Evolutionary conservation across 2,797 vertebrate species (phyloP).

Genomic region (Coregonus ussuriensis): DNA sequence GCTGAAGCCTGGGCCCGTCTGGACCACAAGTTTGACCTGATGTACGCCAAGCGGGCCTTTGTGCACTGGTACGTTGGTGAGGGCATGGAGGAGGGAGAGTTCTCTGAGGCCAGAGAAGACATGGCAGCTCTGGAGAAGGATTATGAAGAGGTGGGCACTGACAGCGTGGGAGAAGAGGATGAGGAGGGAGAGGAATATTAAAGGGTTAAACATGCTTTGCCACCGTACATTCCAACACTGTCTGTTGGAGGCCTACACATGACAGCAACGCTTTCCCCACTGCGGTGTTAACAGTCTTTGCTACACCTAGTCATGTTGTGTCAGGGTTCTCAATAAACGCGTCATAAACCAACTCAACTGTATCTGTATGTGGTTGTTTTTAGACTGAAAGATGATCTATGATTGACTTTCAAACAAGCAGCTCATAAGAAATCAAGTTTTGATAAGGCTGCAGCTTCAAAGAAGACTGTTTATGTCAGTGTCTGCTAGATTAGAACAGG

Average conservation of each 20-base stretch:
- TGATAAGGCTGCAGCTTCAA: no score
- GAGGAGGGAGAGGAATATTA: conserved; percentile 75
- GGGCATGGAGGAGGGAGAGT: conserved; percentile 69
- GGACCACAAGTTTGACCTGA: conserved; percentile 59
- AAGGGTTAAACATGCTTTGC: conserved; percentile 9
- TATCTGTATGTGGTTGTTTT: no score
- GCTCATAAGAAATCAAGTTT: no score
- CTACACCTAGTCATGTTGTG: conserved; percentile 40
- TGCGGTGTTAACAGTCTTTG: conserved; percentile 18
- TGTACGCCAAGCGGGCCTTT: conserved; percentile 57
- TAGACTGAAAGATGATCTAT: no score
- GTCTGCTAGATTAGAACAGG: no score
- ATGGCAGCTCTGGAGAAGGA: conserved; percentile 53
- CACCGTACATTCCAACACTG: conserved; percentile 48
- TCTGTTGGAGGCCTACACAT: conserved; percentile 2
- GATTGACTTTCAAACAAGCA: no score
- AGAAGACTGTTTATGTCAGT: no score
- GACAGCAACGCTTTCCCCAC: conserved; percentile 46
- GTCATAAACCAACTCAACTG: neutral
- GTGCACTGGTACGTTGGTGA: conserved; percentile 65
- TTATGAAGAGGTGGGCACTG: conserved; percentile 45
- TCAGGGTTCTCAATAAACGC: conserved; percentile 60
- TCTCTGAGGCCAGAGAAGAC: conserved; percentile 62
- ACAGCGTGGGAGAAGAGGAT: conserved; percentile 66
- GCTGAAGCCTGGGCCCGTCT: conserved; percentile 52